phyloP scores from a whole-genome alignment of 2,113 vertebrate species.

The Petrocephalus microphthalmus region DNA sequence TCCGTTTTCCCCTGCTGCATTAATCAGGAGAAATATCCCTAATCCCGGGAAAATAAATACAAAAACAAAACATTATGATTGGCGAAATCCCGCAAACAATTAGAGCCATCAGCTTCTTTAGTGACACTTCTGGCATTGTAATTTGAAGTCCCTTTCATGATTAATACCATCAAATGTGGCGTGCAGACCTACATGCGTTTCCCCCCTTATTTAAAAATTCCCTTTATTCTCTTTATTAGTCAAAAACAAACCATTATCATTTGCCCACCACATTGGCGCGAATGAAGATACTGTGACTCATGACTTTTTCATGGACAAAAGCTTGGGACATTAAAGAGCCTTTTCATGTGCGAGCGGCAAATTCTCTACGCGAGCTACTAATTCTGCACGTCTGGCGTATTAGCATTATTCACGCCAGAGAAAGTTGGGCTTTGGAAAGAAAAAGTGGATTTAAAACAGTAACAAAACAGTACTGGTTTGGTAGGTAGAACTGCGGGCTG shows the following conservation, averaged over 20 bases:
- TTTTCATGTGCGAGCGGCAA: constrained; percentile 14
- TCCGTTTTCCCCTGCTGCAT: constrained; percentile 47
- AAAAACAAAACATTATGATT: constrained; percentile 19
- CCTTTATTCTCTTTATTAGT: constrained; percentile 9
- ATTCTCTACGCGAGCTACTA: not conserved
- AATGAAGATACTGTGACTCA: constrained; percentile 14
- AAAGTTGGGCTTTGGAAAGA: not conserved
- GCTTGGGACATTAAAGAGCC: constrained; percentile 10
- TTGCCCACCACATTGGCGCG: constrained; percentile 12
- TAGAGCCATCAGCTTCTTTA: not conserved
- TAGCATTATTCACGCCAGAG: not conserved
- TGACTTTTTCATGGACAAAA: constrained; percentile 19
- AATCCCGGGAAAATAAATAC: constrained; percentile 37
- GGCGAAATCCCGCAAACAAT: not conserved
- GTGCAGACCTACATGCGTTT: not conserved
- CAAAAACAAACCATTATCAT: constrained; percentile 16
- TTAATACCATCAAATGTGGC: constrained; percentile 1
- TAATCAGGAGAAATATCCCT: constrained; percentile 48
- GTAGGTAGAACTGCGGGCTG: not conserved
- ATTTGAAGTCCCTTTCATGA: constrained; percentile 6
- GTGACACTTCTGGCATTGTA: not conserved
- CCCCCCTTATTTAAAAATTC: not conserved
- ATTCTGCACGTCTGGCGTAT: not conserved
- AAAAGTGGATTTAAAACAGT: not conserved
- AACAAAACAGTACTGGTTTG: not conserved